Conservation (phyloP, 2,888 invertebrate genomes). For the Hipparchia semele region DNA sequence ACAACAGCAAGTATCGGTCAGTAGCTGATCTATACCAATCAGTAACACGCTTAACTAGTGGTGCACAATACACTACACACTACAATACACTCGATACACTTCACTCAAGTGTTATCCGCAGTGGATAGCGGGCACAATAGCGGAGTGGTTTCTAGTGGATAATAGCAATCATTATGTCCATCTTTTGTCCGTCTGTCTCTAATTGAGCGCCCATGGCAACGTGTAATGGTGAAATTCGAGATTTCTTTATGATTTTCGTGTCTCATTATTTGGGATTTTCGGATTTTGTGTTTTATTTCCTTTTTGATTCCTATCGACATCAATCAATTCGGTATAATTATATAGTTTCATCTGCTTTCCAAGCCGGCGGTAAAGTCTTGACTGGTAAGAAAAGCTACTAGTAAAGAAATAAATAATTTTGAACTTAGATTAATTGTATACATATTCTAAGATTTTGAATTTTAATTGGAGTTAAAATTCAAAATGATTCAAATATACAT, state of each 20-base stretch:
- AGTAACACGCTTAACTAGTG: conserved; percentile 17
- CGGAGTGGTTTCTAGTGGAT: conserved; percentile 46
- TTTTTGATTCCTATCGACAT: no score
- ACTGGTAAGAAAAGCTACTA: no score
- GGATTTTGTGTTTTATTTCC: background rate
- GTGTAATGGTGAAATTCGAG: conserved; percentile 35
- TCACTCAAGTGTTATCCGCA: conserved; percentile 32
- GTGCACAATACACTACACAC: conserved; percentile 8
- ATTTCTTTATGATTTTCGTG: conserved; percentile 30
- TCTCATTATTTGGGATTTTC: conserved; percentile 33
- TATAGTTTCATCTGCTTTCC: no score
- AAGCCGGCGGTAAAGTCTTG: no score
- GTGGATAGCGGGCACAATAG: conserved; percentile 35
- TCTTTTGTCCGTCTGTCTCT: conserved; percentile 61
- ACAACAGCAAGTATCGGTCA: conserved; percentile 2
- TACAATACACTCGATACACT: conserved; percentile 31
- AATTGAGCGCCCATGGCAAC: conserved; percentile 61
- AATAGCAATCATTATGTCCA: conserved; percentile 61
- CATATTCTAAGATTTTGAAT: no score
- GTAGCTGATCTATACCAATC: conserved; percentile 18
- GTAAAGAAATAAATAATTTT: no score
- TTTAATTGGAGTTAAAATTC: no score
- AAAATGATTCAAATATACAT: no score
- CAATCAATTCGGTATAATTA: no score
- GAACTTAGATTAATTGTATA: no score